Evolutionary conservation across 1,140 invertebrate genomes (phyloP).

Genomic region (Drosophila novamexicana): DNA sequence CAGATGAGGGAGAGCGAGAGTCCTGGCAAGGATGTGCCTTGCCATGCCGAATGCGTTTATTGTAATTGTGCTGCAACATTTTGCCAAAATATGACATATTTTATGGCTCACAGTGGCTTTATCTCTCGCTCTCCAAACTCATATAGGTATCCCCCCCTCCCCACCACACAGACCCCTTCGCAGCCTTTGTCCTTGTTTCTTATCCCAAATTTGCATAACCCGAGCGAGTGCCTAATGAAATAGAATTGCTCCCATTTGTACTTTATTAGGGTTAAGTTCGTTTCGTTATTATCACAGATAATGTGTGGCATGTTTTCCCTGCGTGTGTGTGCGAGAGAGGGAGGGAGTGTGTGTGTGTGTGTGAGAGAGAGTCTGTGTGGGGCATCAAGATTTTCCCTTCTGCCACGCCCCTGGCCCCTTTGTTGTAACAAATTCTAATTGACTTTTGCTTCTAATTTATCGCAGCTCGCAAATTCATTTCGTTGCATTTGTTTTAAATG

Average conservation of each 20-base stretch:
- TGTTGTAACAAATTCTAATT: slow-evolving; percentile 59
- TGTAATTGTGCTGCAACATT: slow-evolving; percentile 61
- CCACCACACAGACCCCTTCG: too few relatives aligned
- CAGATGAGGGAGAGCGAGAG: slow-evolving; percentile 37
- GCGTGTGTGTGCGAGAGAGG: neutral
- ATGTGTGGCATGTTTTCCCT: slow-evolving; percentile 40
- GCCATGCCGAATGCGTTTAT: slow-evolving; percentile 65
- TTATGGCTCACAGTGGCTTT: slow-evolving; percentile 65
- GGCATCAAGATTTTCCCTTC: too few relatives aligned
- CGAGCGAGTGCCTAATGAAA: slow-evolving; percentile 62
- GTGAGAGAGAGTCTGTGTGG: neutral
- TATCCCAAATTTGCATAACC: slow-evolving; percentile 35
- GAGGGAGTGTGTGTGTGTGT: slow-evolving; percentile 1
- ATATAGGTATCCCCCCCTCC: neutral
- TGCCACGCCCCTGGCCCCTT: neutral
- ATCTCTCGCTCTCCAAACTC: slow-evolving; percentile 21
- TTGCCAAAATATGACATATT: slow-evolving; percentile 74
- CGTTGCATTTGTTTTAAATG: slow-evolving; percentile 31
- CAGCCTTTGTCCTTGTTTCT: neutral
- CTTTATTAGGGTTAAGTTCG: slow-evolving; percentile 75
- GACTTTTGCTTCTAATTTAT: slow-evolving; percentile 54
- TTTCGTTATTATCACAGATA: slow-evolving; percentile 64
- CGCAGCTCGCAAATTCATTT: slow-evolving; percentile 25
- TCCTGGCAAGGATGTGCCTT: slow-evolving; percentile 2
- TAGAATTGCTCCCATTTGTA: slow-evolving; percentile 83